Evolutionary conservation across 2,888 invertebrate species (phyloP), one percentile per base, ranked within the genome.

Genomic region (Seira sanloemensis): DNA sequence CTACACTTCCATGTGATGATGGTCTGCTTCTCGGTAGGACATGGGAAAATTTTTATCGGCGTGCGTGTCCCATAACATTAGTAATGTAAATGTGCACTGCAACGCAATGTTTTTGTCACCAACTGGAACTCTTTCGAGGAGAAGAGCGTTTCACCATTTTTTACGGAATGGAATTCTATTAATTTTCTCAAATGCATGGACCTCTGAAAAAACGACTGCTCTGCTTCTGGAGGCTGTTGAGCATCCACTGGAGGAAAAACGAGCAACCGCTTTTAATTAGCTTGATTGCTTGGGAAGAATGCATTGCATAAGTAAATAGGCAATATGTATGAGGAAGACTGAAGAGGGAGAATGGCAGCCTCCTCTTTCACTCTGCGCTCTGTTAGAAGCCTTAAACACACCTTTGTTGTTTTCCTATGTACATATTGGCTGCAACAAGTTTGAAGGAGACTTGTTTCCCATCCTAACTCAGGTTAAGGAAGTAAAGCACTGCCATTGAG

Each of bases 201-300:
- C 12, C n/a, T n/a, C n/a, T n/a, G n/a, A n/a, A n/a, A n/a, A n/a
- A n/a, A n/a, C n/a, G n/a, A n/a, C n/a, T n/a, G n/a, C n/a, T n/a
- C n/a, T n/a, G n/a, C n/a, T n/a, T n/a, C n/a, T n/a, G n/a, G n/a
- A n/a, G n/a, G n/a, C n/a, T n/a, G n/a, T n/a, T n/a, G n/a, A n/a
- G n/a, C n/a, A n/a, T n/a, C 23, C 46, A n/a, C 18, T 69, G 27
- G 62, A 37, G 5, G 12, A 12, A 37, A 37, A 12, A 37, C 46
- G 24, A 18, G 66, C 21, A 66, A 66, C 71, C 71, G 66, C 78
- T 78, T 78, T 78, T 78, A 78, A 78, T 78, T 78, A 78, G 78
- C 78, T 78, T 78, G 78, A 78, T 78, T 78, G 78, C 78, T 66
- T 21, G 69, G 78, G 58, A 37, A 12, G 37, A 37, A 37, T 37